These are phyloP conservation scores for Zele albiditarsus DNA, from an alignment of 2,888 invertebrate species.

Conservation along the genomic window DNA sequence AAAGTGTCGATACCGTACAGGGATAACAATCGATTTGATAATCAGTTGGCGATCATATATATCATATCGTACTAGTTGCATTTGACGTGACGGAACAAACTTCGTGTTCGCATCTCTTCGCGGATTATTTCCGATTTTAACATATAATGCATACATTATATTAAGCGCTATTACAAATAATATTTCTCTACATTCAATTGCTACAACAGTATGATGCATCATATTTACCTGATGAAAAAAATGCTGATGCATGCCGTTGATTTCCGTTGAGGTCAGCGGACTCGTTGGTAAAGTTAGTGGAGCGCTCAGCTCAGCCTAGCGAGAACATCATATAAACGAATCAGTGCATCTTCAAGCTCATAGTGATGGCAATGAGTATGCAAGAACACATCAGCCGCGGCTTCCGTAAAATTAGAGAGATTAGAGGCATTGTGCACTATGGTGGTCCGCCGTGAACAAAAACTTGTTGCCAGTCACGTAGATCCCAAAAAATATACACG, in stretches of 20 bases:
- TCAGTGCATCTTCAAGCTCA: slow-evolving; percentile 62
- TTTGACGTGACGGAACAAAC: too few species aligned
- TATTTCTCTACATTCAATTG: not conserved
- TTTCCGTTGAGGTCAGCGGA: slow-evolving; percentile 70
- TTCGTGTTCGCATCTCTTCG: too few species aligned
- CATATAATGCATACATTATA: too few species aligned
- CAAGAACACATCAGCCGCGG: slow-evolving; percentile 27
- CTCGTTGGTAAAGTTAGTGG: slow-evolving; percentile 70
- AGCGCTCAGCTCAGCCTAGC: slow-evolving; percentile 68
- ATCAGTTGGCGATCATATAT: too few species aligned
- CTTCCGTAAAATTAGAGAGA: slow-evolving; percentile 14
- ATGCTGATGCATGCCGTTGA: slow-evolving; percentile 70
- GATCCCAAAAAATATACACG: not conserved
- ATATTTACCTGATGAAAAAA: not conserved
- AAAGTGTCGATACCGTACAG: too few species aligned
- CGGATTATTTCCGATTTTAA: too few species aligned
- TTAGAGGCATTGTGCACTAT: slow-evolving; percentile 1
- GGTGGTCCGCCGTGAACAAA: not conserved
- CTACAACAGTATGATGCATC: not conserved
- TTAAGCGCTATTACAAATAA: not conserved
- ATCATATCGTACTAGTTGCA: too few species aligned
- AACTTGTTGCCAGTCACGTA: slow-evolving; percentile 10
- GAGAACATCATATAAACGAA: slow-evolving; percentile 57
- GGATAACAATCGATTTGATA: too few species aligned
- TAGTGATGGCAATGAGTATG: slow-evolving; percentile 52